A percentile compares a stretch with the other conserved stretches of the same genome.
phyloP scores from a whole-genome alignment of 2,797 vertebrate genomes.

The Leucoraja ocellata region DNA sequence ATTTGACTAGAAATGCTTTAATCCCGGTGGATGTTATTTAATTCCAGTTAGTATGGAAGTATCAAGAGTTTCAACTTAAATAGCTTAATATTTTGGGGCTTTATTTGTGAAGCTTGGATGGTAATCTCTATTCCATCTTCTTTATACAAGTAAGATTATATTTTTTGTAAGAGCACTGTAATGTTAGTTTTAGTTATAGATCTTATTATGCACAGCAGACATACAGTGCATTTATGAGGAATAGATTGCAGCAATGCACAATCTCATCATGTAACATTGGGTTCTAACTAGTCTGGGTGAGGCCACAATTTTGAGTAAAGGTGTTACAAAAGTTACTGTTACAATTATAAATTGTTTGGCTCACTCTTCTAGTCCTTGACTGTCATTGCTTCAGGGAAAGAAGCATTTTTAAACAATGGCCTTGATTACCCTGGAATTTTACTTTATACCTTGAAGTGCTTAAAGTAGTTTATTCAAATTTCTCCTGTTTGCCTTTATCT shows the following conservation, averaged over 20 bases:
- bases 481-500: not conserved
- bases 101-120: not conserved
- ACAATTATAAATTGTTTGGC: not conserved
- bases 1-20: not conserved
- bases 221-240: not conserved
- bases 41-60: not conserved
- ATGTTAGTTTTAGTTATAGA: not conserved
- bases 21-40: not conserved
- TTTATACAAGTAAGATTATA: not conserved
- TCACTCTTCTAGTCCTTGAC: not conserved
- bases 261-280: too few species aligned
- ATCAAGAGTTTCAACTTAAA: not conserved
- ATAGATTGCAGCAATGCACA: too few species aligned
- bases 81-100: too few species aligned
- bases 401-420: too few species aligned
- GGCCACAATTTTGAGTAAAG: not conserved
- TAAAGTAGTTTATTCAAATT: too few species aligned
- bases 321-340: not conserved
- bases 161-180: not conserved
- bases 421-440: too few species aligned
- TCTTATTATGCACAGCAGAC: too few species aligned
- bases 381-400: not conserved
- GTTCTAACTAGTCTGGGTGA: not conserved
- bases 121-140: too few species aligned
- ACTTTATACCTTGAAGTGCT: too few species aligned